Evolutionary conservation across 2,797 vertebrate species (phyloP), one percentile per base, ranked within the genome.

Genomic region (Characodon lateralis): DNA sequence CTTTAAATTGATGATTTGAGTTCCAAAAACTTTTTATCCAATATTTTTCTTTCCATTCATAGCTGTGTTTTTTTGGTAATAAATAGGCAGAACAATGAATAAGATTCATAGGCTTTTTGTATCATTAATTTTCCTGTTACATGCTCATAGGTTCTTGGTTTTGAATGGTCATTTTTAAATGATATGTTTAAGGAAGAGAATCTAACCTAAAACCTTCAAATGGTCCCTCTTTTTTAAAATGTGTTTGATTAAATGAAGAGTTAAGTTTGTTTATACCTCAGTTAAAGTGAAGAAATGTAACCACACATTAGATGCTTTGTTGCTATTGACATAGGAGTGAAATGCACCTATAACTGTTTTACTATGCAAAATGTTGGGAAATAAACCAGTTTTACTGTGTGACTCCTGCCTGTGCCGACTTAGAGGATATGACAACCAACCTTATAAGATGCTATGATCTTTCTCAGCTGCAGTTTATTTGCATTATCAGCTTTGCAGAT

Each of bases 331-430:
- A 68, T 69, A 73, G 74, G 71, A 68, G 46, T 79, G 43, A 68
- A 71, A 24, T 73, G 41, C 31, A 83, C 66, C 53, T 61, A 1
- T 78, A 31, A 53, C 77, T 82, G 86, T 92, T 91, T 35, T 89
- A 90, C 93, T 93, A 93, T 94, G 92, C 92, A 94, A 91, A 72
- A 26, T 81, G 35, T 43, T 87, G 83, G 79, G 86, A 90, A 93
- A 92, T 93, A 93, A 93, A 91, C 2, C 0, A 84, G 35, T 88
- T 87, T 24, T 80, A n/a, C 7, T 81, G n/a, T 85, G 78, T 79
- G 12, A 8, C 3, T 79, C 2, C 46, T 69, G 55, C 50, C 31
- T 72, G 53, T 28, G 31, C 24, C 5, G 2, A 55, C 35, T 71
- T 53, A 3, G 18, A 53, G 16, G 50, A 51, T 16, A 16, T 51